Base-by-base conservation (phyloP, 2,797 vertebrate species). In the Typhlichthys eigenmanni region DNA sequence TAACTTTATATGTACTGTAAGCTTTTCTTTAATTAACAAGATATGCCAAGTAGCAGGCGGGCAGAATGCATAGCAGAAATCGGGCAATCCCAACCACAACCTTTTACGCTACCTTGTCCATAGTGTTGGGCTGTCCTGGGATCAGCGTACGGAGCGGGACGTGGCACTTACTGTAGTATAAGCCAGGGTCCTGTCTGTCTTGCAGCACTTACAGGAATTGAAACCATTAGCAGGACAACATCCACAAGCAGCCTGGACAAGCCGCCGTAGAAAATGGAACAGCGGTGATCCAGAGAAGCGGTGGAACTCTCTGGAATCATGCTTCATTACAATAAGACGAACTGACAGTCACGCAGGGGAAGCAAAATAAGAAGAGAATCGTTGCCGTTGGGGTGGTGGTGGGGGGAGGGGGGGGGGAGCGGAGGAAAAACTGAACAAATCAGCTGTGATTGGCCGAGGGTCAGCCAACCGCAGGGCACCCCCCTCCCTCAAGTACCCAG, bases 201-300 rank as follows among this genome's bases (percentile, higher is more conserved):
- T 47, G 32, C 58, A 68, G 76, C 80, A 84, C 85, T 87, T 78
- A 74, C 58, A 85, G 60, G 69, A 79, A 91, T 89, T 86, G 84
- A 88, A 86, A 83, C 80, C 85, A 91, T 92, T 84, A 88, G 75
- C 72, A 66, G 68, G 72, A 87, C 89, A 90, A 82, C 83, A 68
- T 86, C 70, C 66, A 73, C 71, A 72, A 84, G 85, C 73, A 79
- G 74, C 70, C 71, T 69, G 71, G 62, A 82, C 81, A 81, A 78
- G 74, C 66, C 64, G 64, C 45, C 80, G 70, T 62, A 61, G 60
- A 72, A 71, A 84, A 84, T 84, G 82, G 81, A 83, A 90, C 88
- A 75, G 85, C 85, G 81, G 79, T 78, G 66, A 69, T 72, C 74
- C 84, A 71, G 62, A 75, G 85, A 85, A 69, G 63, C 86, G 86